These are phyloP conservation scores for Pipa parva DNA, from an alignment of 2,113 vertebrate genomes.

Conservation along the genomic window DNA sequence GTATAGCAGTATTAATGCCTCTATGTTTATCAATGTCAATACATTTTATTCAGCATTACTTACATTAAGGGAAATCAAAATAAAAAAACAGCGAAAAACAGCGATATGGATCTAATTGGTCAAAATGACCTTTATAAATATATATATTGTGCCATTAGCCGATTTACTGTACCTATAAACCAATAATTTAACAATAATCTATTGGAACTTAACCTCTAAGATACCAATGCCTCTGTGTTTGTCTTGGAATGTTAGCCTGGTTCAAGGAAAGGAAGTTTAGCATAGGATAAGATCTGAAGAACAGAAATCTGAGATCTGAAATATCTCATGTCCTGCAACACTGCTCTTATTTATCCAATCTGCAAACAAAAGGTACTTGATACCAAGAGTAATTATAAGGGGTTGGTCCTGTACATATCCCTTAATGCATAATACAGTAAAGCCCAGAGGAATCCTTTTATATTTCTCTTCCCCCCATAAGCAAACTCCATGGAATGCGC, in stretches of 20 bases:
- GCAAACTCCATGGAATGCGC: not conserved
- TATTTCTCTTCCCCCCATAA: not conserved
- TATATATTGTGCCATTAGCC: too few species aligned
- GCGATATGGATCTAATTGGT: too few species aligned
- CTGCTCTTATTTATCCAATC: slow-evolving; percentile 1
- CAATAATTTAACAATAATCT: too few species aligned
- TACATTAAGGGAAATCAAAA: too few species aligned
- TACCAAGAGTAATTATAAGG: slow-evolving; percentile 15
- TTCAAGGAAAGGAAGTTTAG: slow-evolving; percentile 29
- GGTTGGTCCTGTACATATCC: not conserved
- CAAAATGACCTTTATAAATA: too few species aligned
- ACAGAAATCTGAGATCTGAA: not conserved
- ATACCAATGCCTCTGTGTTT: not conserved
- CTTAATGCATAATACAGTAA: not conserved
- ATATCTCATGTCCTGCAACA: not conserved
- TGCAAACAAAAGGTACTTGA: slow-evolving; percentile 14
- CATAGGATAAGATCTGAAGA: slow-evolving; percentile 28
- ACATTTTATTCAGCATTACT: too few species aligned
- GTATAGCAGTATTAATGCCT: too few species aligned
- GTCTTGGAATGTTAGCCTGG: not conserved
- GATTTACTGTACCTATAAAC: too few species aligned
- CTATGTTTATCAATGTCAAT: too few species aligned
- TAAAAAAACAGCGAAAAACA: too few species aligned
- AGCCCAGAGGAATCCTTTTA: not conserved
- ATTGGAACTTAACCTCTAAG: not conserved